Evolutionary conservation across 2,113 vertebrate genomes (phyloP), one percentile per base, ranked within the genome.

Genomic region (Heliornis fulica): DNA sequence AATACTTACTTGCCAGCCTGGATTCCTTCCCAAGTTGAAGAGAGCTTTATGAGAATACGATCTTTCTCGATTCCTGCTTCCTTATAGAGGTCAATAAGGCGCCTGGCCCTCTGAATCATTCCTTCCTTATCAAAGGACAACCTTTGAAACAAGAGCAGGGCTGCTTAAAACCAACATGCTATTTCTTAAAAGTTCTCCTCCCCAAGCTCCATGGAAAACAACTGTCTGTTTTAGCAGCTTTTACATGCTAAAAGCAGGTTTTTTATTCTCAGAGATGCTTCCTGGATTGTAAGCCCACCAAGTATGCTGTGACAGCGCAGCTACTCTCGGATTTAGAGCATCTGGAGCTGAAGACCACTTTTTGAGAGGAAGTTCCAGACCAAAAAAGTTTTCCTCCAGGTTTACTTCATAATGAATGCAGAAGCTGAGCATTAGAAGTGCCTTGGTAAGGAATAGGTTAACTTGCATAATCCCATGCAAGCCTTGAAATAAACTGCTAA

Each of bases 1-100:
- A 88, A 90, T 21, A 91, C 98, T 96, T 91, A 99, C 99, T 97
- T 99, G 78, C 99, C 99, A 34, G 99, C 99, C 98, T 99, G 99
- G 85, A 99, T 99, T 28, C 99, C 99, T 63, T 99, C 99, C 99
- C 99, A 99, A 0, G 99, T 99, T 1, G 99, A 99, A 0, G 99
- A 98, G 32, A 99, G 98, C 97, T 99, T 99, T 91, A 99, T 99
- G 59, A 99, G 98, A 46, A 99, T 97, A 1, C 99, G 98, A 7
- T 99, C 98, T 95, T 99, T 99, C 92, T 96, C 75, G 72, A 99
- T 89, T 7, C 99, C 99, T 1, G 98, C 98, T 59, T 99, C 99
- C 89, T 99, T 97, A 59, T 99, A 99, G 13, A 99, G 98, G 54
- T 98, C 97, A 3, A 99, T 99, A 92, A 99, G 98, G 83, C 93